Conservation (phyloP, 2,888 invertebrate genomes). For the Netelia virgata region DNA sequence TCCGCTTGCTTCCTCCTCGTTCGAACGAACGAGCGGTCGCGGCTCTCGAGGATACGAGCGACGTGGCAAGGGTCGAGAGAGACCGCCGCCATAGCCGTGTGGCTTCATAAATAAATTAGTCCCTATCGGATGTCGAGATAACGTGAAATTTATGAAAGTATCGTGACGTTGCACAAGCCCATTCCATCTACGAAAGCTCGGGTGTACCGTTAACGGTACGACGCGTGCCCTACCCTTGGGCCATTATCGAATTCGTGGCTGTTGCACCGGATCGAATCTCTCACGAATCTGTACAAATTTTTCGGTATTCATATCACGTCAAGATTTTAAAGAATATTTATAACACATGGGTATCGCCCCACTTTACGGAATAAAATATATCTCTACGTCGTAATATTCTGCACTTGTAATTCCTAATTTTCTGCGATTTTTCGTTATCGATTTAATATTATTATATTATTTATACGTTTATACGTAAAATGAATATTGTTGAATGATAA, state of each 20-base stretch:
- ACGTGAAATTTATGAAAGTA: conserved; percentile 79
- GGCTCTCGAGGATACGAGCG: conserved; percentile 32
- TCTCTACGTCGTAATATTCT: background rate
- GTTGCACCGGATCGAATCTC: conserved; percentile 4
- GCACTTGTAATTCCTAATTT: background rate
- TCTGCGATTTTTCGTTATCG: too few relatives aligned
- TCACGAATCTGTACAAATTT: conserved; percentile 35
- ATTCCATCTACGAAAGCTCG: background rate
- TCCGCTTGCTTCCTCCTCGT: conserved; percentile 32
- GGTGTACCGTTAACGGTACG: conserved; percentile 4
- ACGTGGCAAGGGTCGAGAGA: conserved; percentile 52
- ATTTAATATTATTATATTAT: too few relatives aligned
- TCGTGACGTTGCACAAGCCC: conserved; percentile 77
- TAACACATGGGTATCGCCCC: background rate
- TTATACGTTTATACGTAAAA: too few relatives aligned
- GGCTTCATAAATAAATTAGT: conserved; percentile 84
- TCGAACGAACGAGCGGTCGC: conserved; percentile 12
- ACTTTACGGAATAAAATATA: background rate
- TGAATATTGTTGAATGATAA: background rate
- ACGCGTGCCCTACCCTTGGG: background rate
- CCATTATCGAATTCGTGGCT: conserved; percentile 1
- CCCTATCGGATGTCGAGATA: conserved; percentile 80
- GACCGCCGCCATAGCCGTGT: conserved; percentile 61
- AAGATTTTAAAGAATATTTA: conserved; percentile 58
- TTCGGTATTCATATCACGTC: conserved; percentile 4